Conservation (phyloP, 2,888 invertebrate species). For the Noctua pronuba region DNA sequence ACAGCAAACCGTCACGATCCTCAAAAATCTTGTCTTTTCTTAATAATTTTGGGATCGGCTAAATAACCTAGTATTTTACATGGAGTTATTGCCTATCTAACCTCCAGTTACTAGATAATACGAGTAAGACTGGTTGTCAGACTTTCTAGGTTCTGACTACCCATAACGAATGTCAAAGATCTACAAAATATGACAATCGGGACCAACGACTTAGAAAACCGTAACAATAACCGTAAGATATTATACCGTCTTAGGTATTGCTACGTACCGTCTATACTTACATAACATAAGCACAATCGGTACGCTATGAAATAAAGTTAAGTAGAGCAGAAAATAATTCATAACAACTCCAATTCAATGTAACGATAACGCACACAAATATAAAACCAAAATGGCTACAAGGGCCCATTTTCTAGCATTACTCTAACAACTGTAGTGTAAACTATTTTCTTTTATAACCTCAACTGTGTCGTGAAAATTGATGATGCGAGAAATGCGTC, state of each 20-base stretch:
- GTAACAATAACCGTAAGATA: not conserved
- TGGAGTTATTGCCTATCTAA: not conserved
- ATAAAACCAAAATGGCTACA: conserved; percentile 22
- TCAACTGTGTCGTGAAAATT: conserved; percentile 54
- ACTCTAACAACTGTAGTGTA: conserved; percentile 21
- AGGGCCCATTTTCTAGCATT: conserved; percentile 32
- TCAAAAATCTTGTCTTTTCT: not conserved
- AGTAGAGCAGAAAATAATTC: conserved; percentile 52
- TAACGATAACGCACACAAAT: conserved; percentile 32
- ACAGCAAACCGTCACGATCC: no score
- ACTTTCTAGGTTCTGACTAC: not conserved
- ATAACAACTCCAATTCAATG: conserved; percentile 34
- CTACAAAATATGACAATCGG: not conserved
- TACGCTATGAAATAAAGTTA: conserved; percentile 34
- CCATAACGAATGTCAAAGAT: not conserved
- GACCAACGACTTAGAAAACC: not conserved
- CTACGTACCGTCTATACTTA: not conserved
- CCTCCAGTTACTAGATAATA: not conserved
- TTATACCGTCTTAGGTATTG: not conserved
- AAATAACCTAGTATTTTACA: not conserved
- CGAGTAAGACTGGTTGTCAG: not conserved
- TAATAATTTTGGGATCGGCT: not conserved
- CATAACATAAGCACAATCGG: conserved; percentile 2
- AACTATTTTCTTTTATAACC: conserved; percentile 56
- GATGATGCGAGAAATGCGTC: conserved; percentile 42